phyloP scores from a whole-genome alignment of 1,140 invertebrate genomes.

The Papilio xuthus region DNA sequence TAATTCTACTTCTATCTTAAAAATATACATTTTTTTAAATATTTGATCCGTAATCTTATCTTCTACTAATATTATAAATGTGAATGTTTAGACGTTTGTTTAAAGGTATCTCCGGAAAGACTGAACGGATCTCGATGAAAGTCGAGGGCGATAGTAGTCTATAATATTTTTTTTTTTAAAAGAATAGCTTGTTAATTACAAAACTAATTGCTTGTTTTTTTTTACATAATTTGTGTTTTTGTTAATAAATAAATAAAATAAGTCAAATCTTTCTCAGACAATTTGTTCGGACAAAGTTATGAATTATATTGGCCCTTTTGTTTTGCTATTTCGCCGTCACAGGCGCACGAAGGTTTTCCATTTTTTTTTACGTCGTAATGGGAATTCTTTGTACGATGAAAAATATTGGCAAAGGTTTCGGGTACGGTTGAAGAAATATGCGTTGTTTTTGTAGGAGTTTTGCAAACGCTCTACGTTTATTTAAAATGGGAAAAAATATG shows the following conservation, averaged over 20 bases:
- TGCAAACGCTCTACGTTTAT: conserved; percentile 3
- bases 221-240: too few species aligned
- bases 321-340: background rate
- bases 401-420: conserved; percentile 15
- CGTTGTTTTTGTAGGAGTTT: conserved; percentile 9
- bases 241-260: conserved; percentile 4
- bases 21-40: too few species aligned
- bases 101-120: too few species aligned
- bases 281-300: conserved; percentile 21
- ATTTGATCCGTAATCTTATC: too few species aligned
- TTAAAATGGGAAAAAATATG: background rate
- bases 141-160: too few species aligned
- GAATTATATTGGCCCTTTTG: conserved; percentile 12
- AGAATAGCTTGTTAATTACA: too few species aligned
- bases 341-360: conserved; percentile 2
- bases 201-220: too few species aligned
- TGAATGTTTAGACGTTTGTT: too few species aligned
- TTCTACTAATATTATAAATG: too few species aligned
- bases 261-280: background rate
- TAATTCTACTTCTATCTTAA: too few species aligned
- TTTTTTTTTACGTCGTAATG: conserved; percentile 12
- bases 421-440: background rate
- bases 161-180: too few species aligned
- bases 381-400: conserved; percentile 18
- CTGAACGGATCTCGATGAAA: too few species aligned